Conservation (phyloP, 2,113 vertebrate species). For the Pontoporia blainvillei region DNA sequence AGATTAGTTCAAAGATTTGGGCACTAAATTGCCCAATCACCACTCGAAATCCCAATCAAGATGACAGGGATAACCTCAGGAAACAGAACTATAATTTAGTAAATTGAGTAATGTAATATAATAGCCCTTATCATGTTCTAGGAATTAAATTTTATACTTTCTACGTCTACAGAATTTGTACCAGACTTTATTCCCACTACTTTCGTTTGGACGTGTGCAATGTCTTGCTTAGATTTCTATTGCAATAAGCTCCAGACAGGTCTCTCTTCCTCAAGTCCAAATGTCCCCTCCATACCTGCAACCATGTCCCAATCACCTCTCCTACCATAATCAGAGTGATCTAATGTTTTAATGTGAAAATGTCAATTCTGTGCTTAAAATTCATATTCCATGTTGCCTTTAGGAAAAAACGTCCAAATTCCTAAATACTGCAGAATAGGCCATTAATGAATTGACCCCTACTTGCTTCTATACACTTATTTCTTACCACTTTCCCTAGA, state of each 20-base stretch:
- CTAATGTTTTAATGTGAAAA: constrained; percentile 4
- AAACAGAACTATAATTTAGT: background rate
- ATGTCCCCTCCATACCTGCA: background rate
- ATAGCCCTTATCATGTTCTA: background rate
- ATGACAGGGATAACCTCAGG: background rate
- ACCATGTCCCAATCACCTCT: background rate
- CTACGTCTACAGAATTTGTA: background rate
- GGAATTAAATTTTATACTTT: constrained; percentile 14
- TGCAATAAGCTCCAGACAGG: background rate
- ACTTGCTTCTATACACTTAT: background rate
- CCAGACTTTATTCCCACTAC: background rate
- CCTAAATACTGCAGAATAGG: background rate
- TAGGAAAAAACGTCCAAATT: background rate
- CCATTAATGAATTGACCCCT: background rate
- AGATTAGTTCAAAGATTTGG: background rate
- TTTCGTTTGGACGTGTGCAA: background rate
- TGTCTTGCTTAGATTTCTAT: background rate
- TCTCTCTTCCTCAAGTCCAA: background rate
- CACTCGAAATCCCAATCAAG: background rate
- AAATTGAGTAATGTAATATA: background rate
- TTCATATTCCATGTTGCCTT: background rate
- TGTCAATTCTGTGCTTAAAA: background rate
- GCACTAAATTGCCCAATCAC: background rate
- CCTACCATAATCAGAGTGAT: background rate
- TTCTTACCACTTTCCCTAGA: background rate